A percentile compares a stretch with the other conserved stretches of the same genome.
These are phyloP conservation scores for Luperina testacea DNA, from an alignment of 2,888 invertebrate genomes.

Conservation along the genomic window DNA sequence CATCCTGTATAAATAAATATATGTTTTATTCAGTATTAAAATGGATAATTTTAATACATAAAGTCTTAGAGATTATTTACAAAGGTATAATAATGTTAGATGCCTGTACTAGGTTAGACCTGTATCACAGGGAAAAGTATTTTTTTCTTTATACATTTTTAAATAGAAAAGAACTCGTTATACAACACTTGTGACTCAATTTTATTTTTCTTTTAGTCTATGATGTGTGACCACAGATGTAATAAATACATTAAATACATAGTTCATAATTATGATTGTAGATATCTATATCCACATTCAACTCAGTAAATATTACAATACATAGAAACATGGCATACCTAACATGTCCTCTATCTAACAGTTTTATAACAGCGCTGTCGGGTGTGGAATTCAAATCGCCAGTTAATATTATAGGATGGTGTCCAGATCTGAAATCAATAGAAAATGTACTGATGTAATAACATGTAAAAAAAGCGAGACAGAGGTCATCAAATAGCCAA, in stretches of 20 bases:
- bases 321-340: slow-evolving; percentile 71
- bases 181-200: background rate
- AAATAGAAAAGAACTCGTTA: no score
- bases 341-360: slow-evolving; percentile 92
- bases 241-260: background rate
- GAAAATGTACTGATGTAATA: slow-evolving; percentile 1
- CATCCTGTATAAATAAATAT: no score
- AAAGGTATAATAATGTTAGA: no score
- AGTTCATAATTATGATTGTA: background rate
- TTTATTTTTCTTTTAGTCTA: background rate
- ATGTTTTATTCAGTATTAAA: no score
- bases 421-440: slow-evolving; percentile 80
- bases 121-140: background rate
- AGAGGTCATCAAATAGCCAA: background rate
- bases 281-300: background rate
- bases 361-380: slow-evolving; percentile 92
- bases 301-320: background rate
- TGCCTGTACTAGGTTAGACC: no score
- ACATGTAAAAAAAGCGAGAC: no score
- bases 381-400: slow-evolving; percentile 98
- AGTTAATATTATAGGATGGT: slow-evolving; percentile 95
- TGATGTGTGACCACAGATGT: background rate
- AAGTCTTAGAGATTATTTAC: no score
- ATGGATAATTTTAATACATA: no score
- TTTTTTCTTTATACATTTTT: background rate